A percentile compares a stretch with the other conserved stretches of the same genome.
These are phyloP conservation scores for Sternarchorhynchus goeldii DNA, from an alignment of 2,797 vertebrate genomes.

Conservation along the genomic window DNA sequence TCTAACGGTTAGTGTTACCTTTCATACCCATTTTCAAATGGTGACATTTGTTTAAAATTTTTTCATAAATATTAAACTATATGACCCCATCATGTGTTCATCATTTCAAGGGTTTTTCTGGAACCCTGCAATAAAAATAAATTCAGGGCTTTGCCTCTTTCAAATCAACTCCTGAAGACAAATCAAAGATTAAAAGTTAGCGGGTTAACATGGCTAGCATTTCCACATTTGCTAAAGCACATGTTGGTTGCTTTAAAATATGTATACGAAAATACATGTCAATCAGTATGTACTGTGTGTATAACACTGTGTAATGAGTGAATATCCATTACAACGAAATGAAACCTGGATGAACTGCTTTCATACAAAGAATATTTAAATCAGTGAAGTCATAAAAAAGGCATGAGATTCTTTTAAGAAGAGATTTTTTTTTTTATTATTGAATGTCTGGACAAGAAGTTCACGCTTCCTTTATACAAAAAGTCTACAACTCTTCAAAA, in stretches of 20 bases:
- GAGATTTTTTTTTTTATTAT: constrained; percentile 30
- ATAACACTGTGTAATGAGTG: no score
- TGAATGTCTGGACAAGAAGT: constrained; percentile 15
- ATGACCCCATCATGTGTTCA: neutral
- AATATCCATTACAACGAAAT: neutral
- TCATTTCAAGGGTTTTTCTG: neutral
- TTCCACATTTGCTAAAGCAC: no score
- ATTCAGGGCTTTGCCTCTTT: no score
- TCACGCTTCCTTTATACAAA: constrained; percentile 47
- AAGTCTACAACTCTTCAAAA: constrained; percentile 3
- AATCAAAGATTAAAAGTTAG: no score
- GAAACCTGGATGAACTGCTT: no score
- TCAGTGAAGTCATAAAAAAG: neutral
- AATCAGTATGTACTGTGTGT: no score
- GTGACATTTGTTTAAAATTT: neutral
- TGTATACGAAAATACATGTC: no score
- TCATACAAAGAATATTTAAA: neutral
- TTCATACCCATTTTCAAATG: neutral
- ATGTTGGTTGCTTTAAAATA: no score
- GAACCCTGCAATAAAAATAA: neutral
- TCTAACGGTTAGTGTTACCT: no score
- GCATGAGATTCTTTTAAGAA: neutral
- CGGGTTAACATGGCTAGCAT: no score
- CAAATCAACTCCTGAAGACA: no score
- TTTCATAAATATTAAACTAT: constrained; percentile 10